Evolutionary conservation across 2,113 vertebrate species (phyloP).

Genomic region (Solenodon paradoxus): DNA sequence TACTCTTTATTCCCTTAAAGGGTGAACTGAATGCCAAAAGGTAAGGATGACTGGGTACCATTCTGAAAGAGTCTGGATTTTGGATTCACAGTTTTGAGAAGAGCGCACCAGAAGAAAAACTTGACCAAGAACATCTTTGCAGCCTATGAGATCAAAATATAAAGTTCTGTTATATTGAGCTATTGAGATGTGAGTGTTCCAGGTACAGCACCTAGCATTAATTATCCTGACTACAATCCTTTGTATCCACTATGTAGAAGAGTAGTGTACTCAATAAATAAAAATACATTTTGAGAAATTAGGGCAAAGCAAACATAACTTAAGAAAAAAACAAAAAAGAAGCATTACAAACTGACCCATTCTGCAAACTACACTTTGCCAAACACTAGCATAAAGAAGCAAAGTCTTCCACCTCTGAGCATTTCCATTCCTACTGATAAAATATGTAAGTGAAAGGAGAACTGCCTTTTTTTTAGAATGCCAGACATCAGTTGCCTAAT

Average conservation of each 20-base stretch:
- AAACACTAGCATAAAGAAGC: not conserved
- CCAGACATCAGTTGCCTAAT: not conserved
- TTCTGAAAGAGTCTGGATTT: not conserved
- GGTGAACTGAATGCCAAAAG: not conserved
- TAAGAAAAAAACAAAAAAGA: not conserved
- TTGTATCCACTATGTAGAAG: not conserved
- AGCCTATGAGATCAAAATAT: not conserved
- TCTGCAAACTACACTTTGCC: not conserved
- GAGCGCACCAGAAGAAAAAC: not conserved
- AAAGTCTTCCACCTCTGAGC: not conserved
- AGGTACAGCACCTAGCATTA: not conserved
- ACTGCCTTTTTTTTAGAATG: not conserved
- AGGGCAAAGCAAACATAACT: conserved; percentile 7
- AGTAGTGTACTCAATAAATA: not conserved
- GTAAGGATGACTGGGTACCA: not conserved
- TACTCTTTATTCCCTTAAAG: not conserved
- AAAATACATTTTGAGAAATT: conserved; percentile 17
- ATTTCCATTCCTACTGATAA: not conserved
- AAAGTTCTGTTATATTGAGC: not conserved
- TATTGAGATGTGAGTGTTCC: not conserved
- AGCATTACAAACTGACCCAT: not conserved
- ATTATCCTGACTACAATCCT: not conserved
- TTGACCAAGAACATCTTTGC: not conserved
- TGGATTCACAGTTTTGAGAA: not conserved
- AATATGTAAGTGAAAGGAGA: not conserved